These are phyloP conservation scores for Paedocypris micromegethes DNA, from an alignment of 2,797 vertebrate species.

Conservation along the genomic window DNA sequence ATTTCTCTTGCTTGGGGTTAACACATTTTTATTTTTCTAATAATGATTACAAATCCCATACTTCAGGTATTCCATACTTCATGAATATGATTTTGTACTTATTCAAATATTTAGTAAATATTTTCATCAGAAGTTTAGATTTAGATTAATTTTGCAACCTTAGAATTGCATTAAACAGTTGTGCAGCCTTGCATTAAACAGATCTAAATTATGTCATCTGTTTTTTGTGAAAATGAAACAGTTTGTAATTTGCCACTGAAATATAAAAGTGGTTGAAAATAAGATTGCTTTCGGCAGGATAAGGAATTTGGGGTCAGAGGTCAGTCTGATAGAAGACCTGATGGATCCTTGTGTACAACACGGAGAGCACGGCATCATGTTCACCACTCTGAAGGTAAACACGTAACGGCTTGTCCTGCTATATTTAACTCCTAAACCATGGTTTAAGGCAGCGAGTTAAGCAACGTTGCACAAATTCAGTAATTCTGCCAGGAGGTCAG, in stretches of 20 bases:
- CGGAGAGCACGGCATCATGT: slow-evolving; percentile 98
- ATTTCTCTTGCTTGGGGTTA: neutral
- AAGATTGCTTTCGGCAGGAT: slow-evolving; percentile 67
- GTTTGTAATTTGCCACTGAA: neutral
- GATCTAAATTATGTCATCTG: too few species aligned
- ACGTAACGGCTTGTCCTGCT: neutral
- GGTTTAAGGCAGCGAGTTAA: neutral
- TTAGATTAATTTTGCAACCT: too few species aligned
- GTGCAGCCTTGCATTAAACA: too few species aligned
- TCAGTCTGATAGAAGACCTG: slow-evolving; percentile 93
- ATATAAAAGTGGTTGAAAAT: neutral
- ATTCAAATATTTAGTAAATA: too few species aligned
- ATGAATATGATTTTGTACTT: too few species aligned
- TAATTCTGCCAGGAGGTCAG: too few species aligned
- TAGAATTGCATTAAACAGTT: too few species aligned
- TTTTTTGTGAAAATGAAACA: too few species aligned
- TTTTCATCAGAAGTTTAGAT: too few species aligned
- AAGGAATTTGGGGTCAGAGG: slow-evolving; percentile 94
- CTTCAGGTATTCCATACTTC: too few species aligned
- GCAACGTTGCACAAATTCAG: neutral
- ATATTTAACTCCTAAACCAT: neutral
- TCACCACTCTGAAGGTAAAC: slow-evolving; percentile 91
- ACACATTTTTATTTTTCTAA: neutral
- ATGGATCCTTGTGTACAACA: slow-evolving; percentile 98
- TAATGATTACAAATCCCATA: too few species aligned